These are phyloP conservation scores for Struthio camelus DNA, from an alignment of 2,113 vertebrate genomes.

Conservation along the genomic window DNA sequence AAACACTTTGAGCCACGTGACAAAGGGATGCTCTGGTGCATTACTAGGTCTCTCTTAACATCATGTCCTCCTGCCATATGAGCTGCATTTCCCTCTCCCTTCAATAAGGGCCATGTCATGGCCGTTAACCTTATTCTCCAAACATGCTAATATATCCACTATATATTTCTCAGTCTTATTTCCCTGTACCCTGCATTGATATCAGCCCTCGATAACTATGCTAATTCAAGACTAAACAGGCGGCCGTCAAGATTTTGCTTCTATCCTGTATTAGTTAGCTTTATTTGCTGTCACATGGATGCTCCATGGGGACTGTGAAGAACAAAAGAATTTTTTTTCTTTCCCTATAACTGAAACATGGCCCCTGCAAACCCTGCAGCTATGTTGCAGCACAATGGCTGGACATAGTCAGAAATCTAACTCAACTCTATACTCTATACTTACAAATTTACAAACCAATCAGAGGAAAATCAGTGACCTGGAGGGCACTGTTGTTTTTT, in stretches of 20 bases:
- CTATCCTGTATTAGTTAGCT: conserved; percentile 1
- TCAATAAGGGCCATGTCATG: neutral
- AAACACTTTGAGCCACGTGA: neutral
- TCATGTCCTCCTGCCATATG: neutral
- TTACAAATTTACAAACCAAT: conserved; percentile 18
- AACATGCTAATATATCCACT: neutral
- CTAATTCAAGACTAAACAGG: neutral
- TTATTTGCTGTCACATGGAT: neutral
- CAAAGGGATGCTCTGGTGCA: neutral
- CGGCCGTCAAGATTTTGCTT: neutral
- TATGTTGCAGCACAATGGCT: neutral
- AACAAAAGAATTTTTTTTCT: neutral
- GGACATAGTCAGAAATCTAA: neutral
- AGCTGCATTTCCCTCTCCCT: neutral
- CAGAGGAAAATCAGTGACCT: neutral
- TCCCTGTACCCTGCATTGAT: neutral
- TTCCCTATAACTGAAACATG: conserved; percentile 6
- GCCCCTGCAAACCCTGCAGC: neutral
- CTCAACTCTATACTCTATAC: neutral
- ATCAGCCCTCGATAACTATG: neutral
- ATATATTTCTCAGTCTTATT: neutral
- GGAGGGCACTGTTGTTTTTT: neutral
- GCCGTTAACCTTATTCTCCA: neutral
- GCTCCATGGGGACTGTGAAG: neutral
- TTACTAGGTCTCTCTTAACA: neutral